A percentile compares a stretch with the other conserved stretches of the same genome.
phyloP scores from a whole-genome alignment of 2,797 vertebrate species.

The Acanthurus lineatus region DNA sequence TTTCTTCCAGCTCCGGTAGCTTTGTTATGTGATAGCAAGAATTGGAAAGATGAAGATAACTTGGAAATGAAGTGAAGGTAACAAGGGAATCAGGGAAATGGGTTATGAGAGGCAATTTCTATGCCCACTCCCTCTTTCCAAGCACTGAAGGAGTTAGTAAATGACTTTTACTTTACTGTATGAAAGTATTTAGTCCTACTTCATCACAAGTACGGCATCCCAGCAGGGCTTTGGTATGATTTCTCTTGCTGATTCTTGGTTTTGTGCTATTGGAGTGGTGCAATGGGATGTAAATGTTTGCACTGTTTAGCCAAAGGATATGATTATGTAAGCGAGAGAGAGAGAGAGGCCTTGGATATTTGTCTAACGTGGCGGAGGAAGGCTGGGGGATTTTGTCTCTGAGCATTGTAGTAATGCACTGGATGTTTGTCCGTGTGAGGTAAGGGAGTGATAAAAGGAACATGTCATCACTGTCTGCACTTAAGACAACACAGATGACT shows the following conservation, averaged over 20 bases:
- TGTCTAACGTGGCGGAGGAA: slow-evolving; percentile 47
- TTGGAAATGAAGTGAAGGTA: slow-evolving; percentile 71
- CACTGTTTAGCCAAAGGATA: slow-evolving; percentile 45
- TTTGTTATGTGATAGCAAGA: slow-evolving; percentile 58
- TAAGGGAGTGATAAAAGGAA: slow-evolving; percentile 54
- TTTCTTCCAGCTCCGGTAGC: slow-evolving; percentile 41
- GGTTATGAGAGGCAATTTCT: slow-evolving; percentile 68
- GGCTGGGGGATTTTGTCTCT: slow-evolving; percentile 37
- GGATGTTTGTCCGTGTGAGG: slow-evolving; percentile 16
- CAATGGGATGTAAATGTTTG: slow-evolving; percentile 23
- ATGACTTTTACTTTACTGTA: slow-evolving; percentile 55
- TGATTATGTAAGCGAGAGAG: slow-evolving; percentile 39
- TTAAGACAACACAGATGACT: slow-evolving; percentile 35
- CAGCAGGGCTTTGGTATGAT: slow-evolving; percentile 1
- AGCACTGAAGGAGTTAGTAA: slow-evolving; percentile 46
- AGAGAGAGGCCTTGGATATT: slow-evolving; percentile 39
- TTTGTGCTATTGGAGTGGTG: slow-evolving; percentile 12
- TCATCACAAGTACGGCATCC: slow-evolving; percentile 27
- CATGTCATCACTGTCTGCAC: slow-evolving; percentile 36
- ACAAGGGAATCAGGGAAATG: slow-evolving; percentile 72
- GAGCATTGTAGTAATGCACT: slow-evolving; percentile 29
- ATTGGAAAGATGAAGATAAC: slow-evolving; percentile 58
- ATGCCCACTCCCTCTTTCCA: slow-evolving; percentile 45
- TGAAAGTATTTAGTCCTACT: slow-evolving; percentile 62
- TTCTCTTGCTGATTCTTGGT: slow-evolving; percentile 14